Evolutionary conservation across 2,888 invertebrate genomes (phyloP).

Genomic region (Smittia sp.): DNA sequence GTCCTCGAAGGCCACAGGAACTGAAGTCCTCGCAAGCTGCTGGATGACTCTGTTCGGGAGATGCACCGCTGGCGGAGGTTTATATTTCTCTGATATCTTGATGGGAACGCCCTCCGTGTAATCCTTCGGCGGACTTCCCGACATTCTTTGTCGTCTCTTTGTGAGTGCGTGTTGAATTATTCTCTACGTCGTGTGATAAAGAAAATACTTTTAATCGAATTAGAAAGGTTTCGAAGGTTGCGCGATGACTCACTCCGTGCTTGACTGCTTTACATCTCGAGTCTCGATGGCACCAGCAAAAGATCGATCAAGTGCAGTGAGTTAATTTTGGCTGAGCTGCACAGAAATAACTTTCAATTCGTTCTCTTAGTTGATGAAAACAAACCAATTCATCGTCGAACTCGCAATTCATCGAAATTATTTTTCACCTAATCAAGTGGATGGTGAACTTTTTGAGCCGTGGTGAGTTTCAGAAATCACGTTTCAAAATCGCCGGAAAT

Average conservation of each 20-base stretch:
- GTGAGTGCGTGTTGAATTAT: background rate
- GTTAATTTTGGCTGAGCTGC: too few relatives aligned
- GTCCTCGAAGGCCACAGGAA: conserved; percentile 47
- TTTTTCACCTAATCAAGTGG: too few relatives aligned
- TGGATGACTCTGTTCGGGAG: conserved; percentile 60
- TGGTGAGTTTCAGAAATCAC: too few relatives aligned
- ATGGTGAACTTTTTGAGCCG: too few relatives aligned
- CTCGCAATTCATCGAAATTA: too few relatives aligned
- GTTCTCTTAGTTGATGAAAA: too few relatives aligned
- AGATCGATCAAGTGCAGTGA: too few relatives aligned
- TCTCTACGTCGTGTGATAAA: background rate
- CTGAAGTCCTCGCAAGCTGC: conserved; percentile 54
- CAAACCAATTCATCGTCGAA: too few relatives aligned
- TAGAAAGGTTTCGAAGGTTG: background rate
- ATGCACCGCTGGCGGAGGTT: conserved; percentile 70
- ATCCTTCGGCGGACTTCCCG: conserved; percentile 51
- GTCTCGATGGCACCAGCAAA: too few relatives aligned
- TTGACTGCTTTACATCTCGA: background rate
- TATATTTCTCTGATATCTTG: conserved; percentile 83
- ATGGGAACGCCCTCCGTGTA: conserved; percentile 83
- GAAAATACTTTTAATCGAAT: conserved; percentile 2
- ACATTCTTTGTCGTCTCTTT: conserved; percentile 3
- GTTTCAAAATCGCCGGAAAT: too few relatives aligned
- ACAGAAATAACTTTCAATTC: too few relatives aligned
- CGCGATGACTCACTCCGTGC: background rate